A percentile compares a stretch with the other conserved stretches of the same genome.
Evolutionary conservation across 2,113 vertebrate genomes (phyloP).

Genomic region (Spea multiplicata): DNA sequence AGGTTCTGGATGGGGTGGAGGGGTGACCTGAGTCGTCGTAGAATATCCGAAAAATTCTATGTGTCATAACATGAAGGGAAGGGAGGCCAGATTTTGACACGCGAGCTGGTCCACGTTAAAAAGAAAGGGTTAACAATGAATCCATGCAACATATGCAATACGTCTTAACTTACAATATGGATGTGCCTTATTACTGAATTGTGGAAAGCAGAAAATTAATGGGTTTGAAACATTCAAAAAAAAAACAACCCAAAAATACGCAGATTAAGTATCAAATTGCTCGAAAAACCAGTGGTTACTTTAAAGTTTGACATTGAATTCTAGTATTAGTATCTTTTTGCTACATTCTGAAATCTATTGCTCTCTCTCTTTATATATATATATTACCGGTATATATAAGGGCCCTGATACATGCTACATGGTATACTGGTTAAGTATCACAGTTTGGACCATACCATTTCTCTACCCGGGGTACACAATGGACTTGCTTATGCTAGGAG

Average conservation of each 20-base stretch:
- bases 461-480: too few relatives aligned
- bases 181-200: conserved; percentile 30
- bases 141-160: conserved; percentile 2
- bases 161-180: conserved; percentile 3
- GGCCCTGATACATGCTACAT: too few relatives aligned
- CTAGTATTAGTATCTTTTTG: not conserved
- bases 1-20: not conserved
- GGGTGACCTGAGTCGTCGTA: conserved; percentile 39
- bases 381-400: too few relatives aligned
- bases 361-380: not conserved
- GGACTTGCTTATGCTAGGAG: too few relatives aligned
- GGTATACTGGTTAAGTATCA: too few relatives aligned
- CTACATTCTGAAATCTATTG: not conserved
- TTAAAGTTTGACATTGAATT: conserved; percentile 29
- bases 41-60: conserved; percentile 49
- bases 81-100: not conserved
- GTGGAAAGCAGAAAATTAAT: conserved; percentile 34
- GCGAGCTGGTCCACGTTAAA: not conserved
- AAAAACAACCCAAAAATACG: conserved; percentile 25
- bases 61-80: conserved; percentile 33
- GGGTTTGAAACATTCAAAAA: conserved; percentile 14
- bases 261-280: conserved; percentile 40
- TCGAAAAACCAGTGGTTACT: conserved; percentile 22
- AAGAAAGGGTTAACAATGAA: conserved; percentile 19
- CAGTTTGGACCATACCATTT: too few relatives aligned